These are phyloP conservation scores for Phlogophora meticulosa DNA, from an alignment of 2,888 invertebrate species.

Conservation along the genomic window DNA sequence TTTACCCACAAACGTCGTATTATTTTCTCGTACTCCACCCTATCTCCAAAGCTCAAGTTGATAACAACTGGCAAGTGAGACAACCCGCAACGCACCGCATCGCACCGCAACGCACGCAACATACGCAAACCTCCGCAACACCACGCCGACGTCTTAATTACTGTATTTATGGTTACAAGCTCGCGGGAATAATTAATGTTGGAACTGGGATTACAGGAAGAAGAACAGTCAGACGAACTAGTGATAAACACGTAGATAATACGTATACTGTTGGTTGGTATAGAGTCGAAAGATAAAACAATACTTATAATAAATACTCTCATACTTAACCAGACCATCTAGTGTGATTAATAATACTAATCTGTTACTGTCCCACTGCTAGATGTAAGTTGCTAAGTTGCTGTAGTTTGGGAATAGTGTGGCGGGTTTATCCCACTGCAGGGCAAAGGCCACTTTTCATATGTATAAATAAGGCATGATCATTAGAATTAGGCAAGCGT, in stretches of 20 bases:
- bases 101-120: conserved; percentile 50
- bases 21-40: not conserved
- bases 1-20: no score
- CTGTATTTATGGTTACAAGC: conserved; percentile 61
- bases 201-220: conserved; percentile 21
- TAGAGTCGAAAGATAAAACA: no score
- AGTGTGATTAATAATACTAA: no score
- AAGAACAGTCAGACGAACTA: conserved; percentile 11
- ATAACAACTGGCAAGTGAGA: not conserved
- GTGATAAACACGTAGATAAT: not conserved
- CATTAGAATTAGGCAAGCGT: no score
- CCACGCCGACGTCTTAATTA: conserved; percentile 67
- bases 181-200: conserved; percentile 44
- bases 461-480: no score
- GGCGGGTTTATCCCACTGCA: no score
- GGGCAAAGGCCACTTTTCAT: no score
- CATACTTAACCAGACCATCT: no score
- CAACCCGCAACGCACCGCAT: conserved; percentile 23
- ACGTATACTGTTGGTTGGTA: not conserved
- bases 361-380: no score
- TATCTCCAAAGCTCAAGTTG: conserved; percentile 8
- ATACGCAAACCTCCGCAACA: conserved; percentile 34
- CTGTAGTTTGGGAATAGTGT: no score
- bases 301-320: no score
- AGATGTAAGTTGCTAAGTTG: no score